Evolutionary conservation across 2,113 vertebrate genomes (phyloP).

Genomic region (Pseudopipra pipra): DNA sequence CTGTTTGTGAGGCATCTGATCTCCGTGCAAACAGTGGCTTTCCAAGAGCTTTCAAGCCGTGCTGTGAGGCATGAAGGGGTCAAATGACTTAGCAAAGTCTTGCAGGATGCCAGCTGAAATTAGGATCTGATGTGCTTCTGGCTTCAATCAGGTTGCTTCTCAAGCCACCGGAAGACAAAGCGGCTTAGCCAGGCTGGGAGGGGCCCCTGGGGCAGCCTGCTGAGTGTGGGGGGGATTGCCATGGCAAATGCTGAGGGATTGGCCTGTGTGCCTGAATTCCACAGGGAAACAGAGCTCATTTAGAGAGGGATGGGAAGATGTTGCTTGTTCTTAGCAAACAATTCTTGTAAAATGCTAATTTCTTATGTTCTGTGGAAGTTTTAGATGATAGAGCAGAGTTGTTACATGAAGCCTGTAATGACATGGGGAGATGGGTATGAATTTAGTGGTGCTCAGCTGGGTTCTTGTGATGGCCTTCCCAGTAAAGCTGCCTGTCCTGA

Average conservation of each 20-base stretch:
- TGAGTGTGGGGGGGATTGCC: background rate
- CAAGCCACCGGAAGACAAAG: background rate
- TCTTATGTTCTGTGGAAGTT: background rate
- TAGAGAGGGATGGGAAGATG: background rate
- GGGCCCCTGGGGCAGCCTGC: background rate
- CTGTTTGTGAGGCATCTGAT: background rate
- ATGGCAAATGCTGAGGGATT: background rate
- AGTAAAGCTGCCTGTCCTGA: background rate
- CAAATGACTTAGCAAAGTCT: background rate
- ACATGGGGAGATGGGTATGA: background rate
- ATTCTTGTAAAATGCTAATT: slow-evolving; percentile 47
- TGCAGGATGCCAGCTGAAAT: background rate
- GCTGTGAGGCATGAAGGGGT: background rate
- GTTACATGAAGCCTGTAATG: background rate
- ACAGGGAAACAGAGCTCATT: background rate
- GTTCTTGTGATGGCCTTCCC: background rate
- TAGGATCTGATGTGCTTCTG: background rate
- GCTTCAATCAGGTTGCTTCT: background rate
- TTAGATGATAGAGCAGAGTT: slow-evolving; percentile 10
- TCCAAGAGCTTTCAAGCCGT: background rate
- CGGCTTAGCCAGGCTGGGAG: background rate
- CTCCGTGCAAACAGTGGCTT: background rate
- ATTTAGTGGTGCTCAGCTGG: background rate
- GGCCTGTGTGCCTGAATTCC: background rate
- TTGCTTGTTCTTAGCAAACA: slow-evolving; percentile 27